Percentiles rank a stretch among this genome's conserved stretches.
Conservation (phyloP, 2,797 vertebrate genomes). For the Halcyon leucocephala region DNA sequence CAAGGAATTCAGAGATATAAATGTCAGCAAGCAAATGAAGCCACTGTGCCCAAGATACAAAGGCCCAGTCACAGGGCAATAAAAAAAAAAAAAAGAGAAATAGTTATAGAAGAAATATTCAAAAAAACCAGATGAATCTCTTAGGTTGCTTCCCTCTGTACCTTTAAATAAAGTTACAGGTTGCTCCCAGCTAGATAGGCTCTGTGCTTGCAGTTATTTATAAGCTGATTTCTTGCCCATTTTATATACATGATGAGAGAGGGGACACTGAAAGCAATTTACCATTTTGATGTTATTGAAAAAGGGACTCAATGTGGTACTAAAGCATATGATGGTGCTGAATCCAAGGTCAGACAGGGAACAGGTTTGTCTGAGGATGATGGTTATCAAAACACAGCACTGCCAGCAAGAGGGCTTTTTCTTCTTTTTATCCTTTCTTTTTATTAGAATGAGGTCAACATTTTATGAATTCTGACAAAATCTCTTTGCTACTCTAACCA, state of each 20-base stretch:
- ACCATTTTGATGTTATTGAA: slow-evolving; percentile 20
- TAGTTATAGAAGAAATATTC: background rate
- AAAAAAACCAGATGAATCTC: background rate
- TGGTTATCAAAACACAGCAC: slow-evolving; percentile 12
- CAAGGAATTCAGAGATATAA: slow-evolving; percentile 35
- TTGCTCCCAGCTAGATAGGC: background rate
- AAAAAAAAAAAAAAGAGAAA: slow-evolving; percentile 14
- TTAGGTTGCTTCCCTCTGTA: background rate
- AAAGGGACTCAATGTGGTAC: background rate
- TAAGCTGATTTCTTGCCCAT: background rate
- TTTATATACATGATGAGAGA: background rate
- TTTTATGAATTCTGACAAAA: background rate
- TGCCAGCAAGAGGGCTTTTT: background rate
- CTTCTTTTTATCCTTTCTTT: background rate
- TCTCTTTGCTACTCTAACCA: background rate
- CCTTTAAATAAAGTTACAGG: background rate
- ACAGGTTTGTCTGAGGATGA: background rate
- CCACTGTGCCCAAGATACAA: background rate
- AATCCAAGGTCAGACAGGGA: slow-evolving; percentile 19
- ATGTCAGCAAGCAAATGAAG: slow-evolving; percentile 56
- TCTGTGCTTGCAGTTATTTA: background rate
- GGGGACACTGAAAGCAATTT: slow-evolving; percentile 27
- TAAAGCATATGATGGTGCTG: background rate
- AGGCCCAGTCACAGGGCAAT: background rate
- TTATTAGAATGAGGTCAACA: slow-evolving; percentile 4